Percentiles rank a stretch among this genome's conserved stretches.
phyloP scores from a whole-genome alignment of 2,113 vertebrate genomes.

The Pungitius pungitius region DNA sequence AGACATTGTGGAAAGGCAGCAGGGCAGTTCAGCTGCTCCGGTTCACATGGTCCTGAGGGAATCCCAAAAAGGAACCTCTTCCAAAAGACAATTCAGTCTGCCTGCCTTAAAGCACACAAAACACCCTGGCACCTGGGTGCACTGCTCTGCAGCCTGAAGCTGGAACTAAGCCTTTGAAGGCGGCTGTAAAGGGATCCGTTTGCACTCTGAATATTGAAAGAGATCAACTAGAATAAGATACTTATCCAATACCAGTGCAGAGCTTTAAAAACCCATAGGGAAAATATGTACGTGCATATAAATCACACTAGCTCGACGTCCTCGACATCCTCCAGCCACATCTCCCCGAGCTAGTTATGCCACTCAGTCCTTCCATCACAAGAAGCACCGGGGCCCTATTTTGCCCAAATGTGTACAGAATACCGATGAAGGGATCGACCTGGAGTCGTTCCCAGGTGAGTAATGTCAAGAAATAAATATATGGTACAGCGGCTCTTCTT shows the following conservation, averaged over 20 bases:
- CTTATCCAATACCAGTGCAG: constrained; percentile 22
- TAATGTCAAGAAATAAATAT: not conserved
- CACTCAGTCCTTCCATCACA: not conserved
- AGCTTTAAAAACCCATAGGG: not conserved
- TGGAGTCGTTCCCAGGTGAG: not conserved
- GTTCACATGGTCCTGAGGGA: constrained; percentile 13
- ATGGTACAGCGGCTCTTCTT: not conserved
- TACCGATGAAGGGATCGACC: not conserved
- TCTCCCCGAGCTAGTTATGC: not conserved
- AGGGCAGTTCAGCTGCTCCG: constrained; percentile 29
- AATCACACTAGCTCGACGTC: not conserved
- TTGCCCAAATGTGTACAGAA: not conserved
- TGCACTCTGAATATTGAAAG: constrained; percentile 28
- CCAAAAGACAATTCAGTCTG: constrained; percentile 28
- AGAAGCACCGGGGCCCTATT: not conserved
- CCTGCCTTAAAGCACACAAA: constrained; percentile 23
- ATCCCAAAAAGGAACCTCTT: constrained; percentile 10
- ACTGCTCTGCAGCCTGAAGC: constrained; percentile 26
- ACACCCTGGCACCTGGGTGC: constrained; percentile 48
- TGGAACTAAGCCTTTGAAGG: constrained; percentile 22
- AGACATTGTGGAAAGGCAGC: constrained; percentile 27
- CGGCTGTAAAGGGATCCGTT: constrained; percentile 23
- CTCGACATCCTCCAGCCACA: not conserved
- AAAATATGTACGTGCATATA: not conserved
- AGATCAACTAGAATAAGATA: constrained; percentile 22